phyloP scores from a whole-genome alignment of 1,140 invertebrate genomes.

The Bemisia tabaci region DNA sequence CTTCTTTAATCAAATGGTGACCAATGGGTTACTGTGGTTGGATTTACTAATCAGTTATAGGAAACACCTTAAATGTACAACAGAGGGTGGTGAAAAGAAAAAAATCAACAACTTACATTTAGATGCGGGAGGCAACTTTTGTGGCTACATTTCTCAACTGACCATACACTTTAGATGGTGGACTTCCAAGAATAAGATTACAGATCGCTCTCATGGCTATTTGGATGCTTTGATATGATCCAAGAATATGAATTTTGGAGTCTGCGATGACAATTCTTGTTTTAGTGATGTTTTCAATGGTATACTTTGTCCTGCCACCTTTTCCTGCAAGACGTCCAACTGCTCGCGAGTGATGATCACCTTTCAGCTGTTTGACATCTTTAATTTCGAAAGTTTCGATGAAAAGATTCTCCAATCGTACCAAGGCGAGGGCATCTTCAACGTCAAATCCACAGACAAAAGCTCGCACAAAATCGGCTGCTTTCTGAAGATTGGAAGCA shows the following conservation, averaged over 20 bases:
- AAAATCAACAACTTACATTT: too few relatives aligned
- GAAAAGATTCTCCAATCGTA: slow-evolving; percentile 94
- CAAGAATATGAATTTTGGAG: slow-evolving; percentile 91
- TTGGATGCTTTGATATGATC: slow-evolving; percentile 95
- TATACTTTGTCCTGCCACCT: slow-evolving; percentile 92
- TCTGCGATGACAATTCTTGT: slow-evolving; percentile 96
- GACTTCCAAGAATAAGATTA: slow-evolving; percentile 92
- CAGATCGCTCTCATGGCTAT: slow-evolving; percentile 90
- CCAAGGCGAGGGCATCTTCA: slow-evolving; percentile 87
- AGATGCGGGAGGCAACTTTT: slow-evolving; percentile 68
- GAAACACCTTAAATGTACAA: too few relatives aligned
- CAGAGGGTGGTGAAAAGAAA: too few relatives aligned
- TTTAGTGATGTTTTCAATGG: slow-evolving; percentile 98
- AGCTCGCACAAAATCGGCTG: slow-evolving; percentile 94
- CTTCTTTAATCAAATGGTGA: too few relatives aligned
- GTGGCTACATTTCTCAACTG: slow-evolving; percentile 73
- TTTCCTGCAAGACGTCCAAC: slow-evolving; percentile 95
- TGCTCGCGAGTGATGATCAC: slow-evolving; percentile 89
- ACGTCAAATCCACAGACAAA: slow-evolving; percentile 95
- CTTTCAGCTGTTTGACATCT: slow-evolving; percentile 91
- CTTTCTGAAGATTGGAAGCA: slow-evolving; percentile 87
- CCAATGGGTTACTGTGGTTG: too few relatives aligned
- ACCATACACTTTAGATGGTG: slow-evolving; percentile 92
- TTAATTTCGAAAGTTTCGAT: slow-evolving; percentile 94
- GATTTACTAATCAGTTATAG: too few relatives aligned